Evolutionary conservation across 2,113 vertebrate species (phyloP).

Genomic region (Planiliza haematocheilus): DNA sequence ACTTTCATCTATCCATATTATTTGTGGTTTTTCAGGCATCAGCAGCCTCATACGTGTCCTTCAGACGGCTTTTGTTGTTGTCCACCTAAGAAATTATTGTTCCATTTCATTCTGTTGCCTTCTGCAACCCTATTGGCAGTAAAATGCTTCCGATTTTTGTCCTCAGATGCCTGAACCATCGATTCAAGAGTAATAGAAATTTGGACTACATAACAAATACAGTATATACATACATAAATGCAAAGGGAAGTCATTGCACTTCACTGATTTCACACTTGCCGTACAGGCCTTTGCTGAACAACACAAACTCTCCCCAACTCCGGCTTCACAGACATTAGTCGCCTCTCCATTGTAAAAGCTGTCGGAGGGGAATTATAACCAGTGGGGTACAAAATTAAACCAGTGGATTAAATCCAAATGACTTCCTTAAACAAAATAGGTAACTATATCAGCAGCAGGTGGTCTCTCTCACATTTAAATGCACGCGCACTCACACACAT

Average conservation of each 20-base stretch:
- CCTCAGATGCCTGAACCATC: no score
- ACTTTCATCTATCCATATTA: no score
- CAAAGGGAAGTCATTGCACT: not conserved
- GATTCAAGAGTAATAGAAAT: not conserved
- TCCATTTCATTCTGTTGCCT: no score
- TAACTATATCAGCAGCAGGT: constrained; percentile 60
- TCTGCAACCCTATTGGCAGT: no score
- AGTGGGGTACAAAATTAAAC: constrained; percentile 61
- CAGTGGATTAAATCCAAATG: constrained; percentile 62
- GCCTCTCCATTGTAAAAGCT: constrained; percentile 37
- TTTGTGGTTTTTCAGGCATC: no score
- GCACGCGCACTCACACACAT: constrained; percentile 7
- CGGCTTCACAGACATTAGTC: constrained; percentile 21
- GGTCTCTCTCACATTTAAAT: constrained; percentile 22
- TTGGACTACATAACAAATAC: no score
- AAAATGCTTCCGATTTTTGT: no score
- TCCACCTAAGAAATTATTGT: no score
- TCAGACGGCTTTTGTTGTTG: no score
- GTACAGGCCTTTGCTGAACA: constrained; percentile 25
- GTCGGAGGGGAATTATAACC: constrained; percentile 63
- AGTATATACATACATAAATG: constrained; percentile 6
- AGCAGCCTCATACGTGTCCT: no score
- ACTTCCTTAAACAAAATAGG: constrained; percentile 71
- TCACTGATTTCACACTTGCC: constrained; percentile 28
- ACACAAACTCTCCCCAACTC: constrained; percentile 31